Conservation (phyloP, 2,888 invertebrate species). For the Agrypnus murinus region DNA sequence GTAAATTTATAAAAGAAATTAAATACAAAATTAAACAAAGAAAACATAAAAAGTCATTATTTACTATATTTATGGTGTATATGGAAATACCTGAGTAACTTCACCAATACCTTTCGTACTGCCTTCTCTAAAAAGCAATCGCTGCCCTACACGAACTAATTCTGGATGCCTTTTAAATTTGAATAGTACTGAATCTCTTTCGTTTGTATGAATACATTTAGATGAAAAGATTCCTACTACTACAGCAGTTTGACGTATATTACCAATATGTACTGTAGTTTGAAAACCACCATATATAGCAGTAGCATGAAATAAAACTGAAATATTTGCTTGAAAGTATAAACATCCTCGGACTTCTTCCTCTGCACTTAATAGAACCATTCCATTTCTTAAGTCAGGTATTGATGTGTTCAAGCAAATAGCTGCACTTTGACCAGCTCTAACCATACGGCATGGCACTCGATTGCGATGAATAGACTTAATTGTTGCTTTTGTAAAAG, state of each 20-base stretch:
- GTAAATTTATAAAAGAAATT: not conserved
- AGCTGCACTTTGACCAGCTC: conserved; percentile 94
- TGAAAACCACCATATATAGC: conserved; percentile 90
- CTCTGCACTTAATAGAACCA: conserved; percentile 82
- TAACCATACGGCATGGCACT: conserved; percentile 89
- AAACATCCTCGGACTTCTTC: conserved; percentile 68
- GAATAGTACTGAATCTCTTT: conserved; percentile 90
- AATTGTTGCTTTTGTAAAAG: conserved; percentile 85
- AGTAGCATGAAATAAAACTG: conserved; percentile 91
- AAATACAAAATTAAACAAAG: not conserved
- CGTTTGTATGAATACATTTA: conserved; percentile 84
- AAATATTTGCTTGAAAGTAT: conserved; percentile 86
- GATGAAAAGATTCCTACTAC: conserved; percentile 84
- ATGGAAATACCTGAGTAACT: conserved; percentile 84
- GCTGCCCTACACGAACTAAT: conserved; percentile 85
- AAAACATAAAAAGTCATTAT: not conserved
- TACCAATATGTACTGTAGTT: conserved; percentile 96
- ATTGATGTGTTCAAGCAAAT: conserved; percentile 80
- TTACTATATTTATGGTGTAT: conserved; percentile 8
- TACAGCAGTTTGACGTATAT: conserved; percentile 95
- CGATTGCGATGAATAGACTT: conserved; percentile 94
- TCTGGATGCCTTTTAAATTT: conserved; percentile 93
- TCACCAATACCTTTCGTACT: conserved; percentile 90
- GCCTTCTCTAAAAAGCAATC: conserved; percentile 89
- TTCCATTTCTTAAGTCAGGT: conserved; percentile 83